Percentiles rank a stretch among this genome's conserved stretches.
Conservation (phyloP, 2,888 invertebrate genomes). For the Dastarcus helophoroides region DNA sequence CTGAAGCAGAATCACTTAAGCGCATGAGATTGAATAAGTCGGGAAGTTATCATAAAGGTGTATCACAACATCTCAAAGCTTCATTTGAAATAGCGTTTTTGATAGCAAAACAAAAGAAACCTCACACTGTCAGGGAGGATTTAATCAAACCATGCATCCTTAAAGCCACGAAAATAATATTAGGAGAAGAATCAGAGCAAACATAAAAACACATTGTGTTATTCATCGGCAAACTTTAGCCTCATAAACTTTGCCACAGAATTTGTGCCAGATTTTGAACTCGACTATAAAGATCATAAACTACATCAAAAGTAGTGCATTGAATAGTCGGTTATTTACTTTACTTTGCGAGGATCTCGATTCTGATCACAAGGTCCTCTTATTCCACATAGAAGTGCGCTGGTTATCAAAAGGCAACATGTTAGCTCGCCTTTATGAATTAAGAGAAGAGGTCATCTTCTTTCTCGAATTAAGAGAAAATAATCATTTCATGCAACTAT, state of each 20-base stretch:
- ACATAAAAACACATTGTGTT: constrained; percentile 13
- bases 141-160: constrained; percentile 11
- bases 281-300: constrained; percentile 8
- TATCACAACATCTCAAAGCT: constrained; percentile 3
- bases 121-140: constrained; percentile 11
- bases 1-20: no score
- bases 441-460: constrained; percentile 9
- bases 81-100: constrained; percentile 5
- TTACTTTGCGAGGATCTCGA: constrained; percentile 8
- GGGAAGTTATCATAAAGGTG: no score
- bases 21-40: no score
- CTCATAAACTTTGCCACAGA: constrained; percentile 11
- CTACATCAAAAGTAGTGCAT: constrained; percentile 10
- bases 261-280: constrained; percentile 9
- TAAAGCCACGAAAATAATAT: constrained; percentile 10
- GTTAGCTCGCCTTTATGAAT: constrained; percentile 10
- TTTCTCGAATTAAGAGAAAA: constrained; percentile 7
- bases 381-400: constrained; percentile 9
- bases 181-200: constrained; percentile 13
- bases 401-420: constrained; percentile 9
- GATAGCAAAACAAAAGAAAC: constrained; percentile 17
- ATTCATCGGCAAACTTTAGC: constrained; percentile 11
- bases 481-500: constrained; percentile 5
- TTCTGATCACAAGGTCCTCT: constrained; percentile 5
- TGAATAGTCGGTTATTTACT: constrained; percentile 7